Conservation (phyloP, 1,140 invertebrate genomes). For the Contarinia nasturtii region DNA sequence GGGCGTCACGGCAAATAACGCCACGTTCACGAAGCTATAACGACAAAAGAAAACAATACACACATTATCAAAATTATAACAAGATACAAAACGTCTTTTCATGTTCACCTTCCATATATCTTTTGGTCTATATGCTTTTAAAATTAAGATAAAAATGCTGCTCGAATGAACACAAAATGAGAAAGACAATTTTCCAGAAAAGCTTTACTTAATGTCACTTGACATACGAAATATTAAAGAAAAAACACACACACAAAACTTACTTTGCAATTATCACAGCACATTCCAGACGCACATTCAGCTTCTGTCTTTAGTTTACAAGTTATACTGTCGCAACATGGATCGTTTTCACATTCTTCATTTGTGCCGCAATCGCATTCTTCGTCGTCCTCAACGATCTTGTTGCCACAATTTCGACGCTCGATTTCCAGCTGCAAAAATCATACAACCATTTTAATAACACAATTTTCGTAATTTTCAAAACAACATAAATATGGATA, state of each 20-base stretch:
- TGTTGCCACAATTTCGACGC: constrained; percentile 75
- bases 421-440: constrained; percentile 32
- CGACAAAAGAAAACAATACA: neutral
- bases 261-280: constrained; percentile 82
- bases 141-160: too few species aligned
- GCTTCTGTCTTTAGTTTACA: constrained; percentile 81
- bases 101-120: too few species aligned
- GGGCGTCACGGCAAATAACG: constrained; percentile 58
- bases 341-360: constrained; percentile 72
- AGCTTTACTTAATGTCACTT: too few species aligned
- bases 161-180: too few species aligned
- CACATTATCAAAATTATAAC: neutral
- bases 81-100: too few species aligned
- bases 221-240: too few species aligned
- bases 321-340: constrained; percentile 89
- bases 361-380: constrained; percentile 82
- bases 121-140: too few species aligned
- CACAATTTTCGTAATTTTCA: too few species aligned
- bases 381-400: constrained; percentile 83
- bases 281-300: constrained; percentile 78
- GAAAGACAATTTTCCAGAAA: too few species aligned
- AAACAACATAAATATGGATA: too few species aligned
- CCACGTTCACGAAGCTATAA: constrained; percentile 28
- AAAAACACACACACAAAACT: too few species aligned
- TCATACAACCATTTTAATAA: neutral